Evolutionary conservation across 2,888 invertebrate species (phyloP), one percentile per base, ranked within the genome.

Genomic region (Pseudoips prasinana): DNA sequence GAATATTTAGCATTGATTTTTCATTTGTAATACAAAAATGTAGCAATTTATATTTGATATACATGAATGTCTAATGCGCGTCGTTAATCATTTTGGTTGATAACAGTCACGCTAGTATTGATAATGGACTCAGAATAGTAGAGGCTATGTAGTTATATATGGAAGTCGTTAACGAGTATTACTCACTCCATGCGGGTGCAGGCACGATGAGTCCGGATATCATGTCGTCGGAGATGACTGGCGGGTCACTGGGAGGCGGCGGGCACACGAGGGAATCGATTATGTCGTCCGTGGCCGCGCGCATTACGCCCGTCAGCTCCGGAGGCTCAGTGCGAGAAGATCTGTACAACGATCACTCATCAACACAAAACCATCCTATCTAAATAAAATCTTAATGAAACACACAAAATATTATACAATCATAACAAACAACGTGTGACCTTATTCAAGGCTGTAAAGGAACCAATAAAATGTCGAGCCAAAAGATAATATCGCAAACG

Each of bases 141-240:
- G 5, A 3, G 5, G 2, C 2, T 14, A 14, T 14, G 14, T 2
- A 14, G 14, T 14, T n/a, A 14, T 14, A 14, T 2, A 14, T 14
- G 14, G 2, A 20, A 2, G 14, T 14, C 2, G 5, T 14, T 14
- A 14, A 14, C 14, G 14, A 3, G 14, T 14, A 25, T 11, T 69
- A 92, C 94, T 95, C 88, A 95, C 96, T 95, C 95, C 96, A 96
- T 76, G 96, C 96, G 35, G 98, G 98, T 33, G 98, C 98, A 10
- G 98, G 98, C 48, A 98, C 98, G 80, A 98, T 98, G 72, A 98
- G 93, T 41, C 96, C 97, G 46, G 96, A 96, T 75, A 98, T 96
- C 95, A 96, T 96, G 90, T 97, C 97, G 83, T 97, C 97, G 68
- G 95, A 96, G 86, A 97, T 96, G 75, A 95, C 94, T 38, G 96